Percentiles rank a stretch among this genome's conserved stretches.
These are phyloP conservation scores for Dinomys branickii DNA, from an alignment of 2,113 vertebrate species.

Conservation along the genomic window DNA sequence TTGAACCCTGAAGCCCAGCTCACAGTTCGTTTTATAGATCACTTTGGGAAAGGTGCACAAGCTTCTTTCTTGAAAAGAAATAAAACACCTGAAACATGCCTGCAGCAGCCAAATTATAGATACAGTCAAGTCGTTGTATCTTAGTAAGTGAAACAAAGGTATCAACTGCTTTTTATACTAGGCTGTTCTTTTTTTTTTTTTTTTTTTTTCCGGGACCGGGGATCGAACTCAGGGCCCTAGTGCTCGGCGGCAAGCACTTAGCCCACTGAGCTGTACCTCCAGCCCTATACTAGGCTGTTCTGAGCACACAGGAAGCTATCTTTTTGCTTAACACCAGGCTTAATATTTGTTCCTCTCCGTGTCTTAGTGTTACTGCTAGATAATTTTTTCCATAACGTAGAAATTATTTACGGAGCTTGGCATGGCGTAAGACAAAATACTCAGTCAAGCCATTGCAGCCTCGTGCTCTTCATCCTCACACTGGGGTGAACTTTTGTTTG, in stretches of 20 bases:
- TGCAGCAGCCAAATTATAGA: neutral
- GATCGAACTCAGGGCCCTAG: no score
- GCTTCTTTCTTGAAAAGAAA: slow-evolving; percentile 39
- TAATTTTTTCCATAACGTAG: slow-evolving; percentile 25
- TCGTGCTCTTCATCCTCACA: neutral
- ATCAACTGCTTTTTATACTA: neutral
- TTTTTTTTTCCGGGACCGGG: no score
- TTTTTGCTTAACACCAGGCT: slow-evolving; percentile 21
- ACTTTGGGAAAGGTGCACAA: neutral
- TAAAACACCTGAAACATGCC: neutral
- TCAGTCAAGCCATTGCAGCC: neutral
- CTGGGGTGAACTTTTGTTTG: neutral
- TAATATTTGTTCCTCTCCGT: slow-evolving; percentile 53
- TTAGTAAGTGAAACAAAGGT: neutral
- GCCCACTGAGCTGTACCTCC: no score
- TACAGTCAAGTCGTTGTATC: neutral
- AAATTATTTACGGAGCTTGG: slow-evolving; percentile 27
- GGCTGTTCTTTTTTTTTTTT: no score
- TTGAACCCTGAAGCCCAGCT: neutral
- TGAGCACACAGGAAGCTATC: neutral
- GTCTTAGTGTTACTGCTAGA: neutral
- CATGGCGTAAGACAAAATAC: slow-evolving; percentile 1
- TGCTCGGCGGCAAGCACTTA: no score
- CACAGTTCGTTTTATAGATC: slow-evolving; percentile 31
- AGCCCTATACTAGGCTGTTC: neutral